Evolutionary conservation across 30 jellyfish, hydroid and myxozoan species (phyloP), one percentile per base, ranked within the genome.

Genomic region (Cassiopea xamachana): DNA sequence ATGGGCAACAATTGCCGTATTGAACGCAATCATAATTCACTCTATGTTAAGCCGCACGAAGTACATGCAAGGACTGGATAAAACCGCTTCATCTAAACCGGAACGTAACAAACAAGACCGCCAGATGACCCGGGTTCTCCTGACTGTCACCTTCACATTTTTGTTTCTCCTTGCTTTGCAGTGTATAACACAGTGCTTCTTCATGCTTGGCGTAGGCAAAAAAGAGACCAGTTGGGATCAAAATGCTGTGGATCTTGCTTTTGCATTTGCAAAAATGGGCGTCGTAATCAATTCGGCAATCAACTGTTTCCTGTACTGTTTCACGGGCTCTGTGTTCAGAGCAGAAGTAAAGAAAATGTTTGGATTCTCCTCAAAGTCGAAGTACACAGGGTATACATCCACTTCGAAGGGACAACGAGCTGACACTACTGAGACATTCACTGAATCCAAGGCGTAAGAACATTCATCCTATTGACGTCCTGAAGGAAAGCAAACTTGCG

Each of bases 101-200:
- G 94, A 76, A 19, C 95, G 95, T 74, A 69, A 69, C 87, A 61
- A 74, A 47, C 98, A 87, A 67, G 98, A 93, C 85, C 93, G 80
- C 15, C 98, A 93, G 72, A 93, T 93, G 98, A 93, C 98, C 15
- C 70, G 95, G 19, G 85, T 86, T 49, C 92, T 93, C 80, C 92
- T 93, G 55, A 81, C 87, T 6, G 95, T 93, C 82, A 93, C 98
- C 61, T 93, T 93, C 90, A 79, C 98, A 61, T 93, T 93, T 64
- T 94, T 93, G 87, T 49, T 93, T 48, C 74, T 93, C 17, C 93
- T 93, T n/a, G 98, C 98, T 43, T 64, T 94, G 75, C 98, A 93
- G 91, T 93, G 98, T 87, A 81, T 93, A 68, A 88, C 98, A 9
- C 98, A 93, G 78, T 93, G 98, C 69, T 93, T 93, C 86, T 93